phyloP scores from a whole-genome alignment of 2,888 invertebrate genomes.

The Venustoraphidia nigricollis region DNA sequence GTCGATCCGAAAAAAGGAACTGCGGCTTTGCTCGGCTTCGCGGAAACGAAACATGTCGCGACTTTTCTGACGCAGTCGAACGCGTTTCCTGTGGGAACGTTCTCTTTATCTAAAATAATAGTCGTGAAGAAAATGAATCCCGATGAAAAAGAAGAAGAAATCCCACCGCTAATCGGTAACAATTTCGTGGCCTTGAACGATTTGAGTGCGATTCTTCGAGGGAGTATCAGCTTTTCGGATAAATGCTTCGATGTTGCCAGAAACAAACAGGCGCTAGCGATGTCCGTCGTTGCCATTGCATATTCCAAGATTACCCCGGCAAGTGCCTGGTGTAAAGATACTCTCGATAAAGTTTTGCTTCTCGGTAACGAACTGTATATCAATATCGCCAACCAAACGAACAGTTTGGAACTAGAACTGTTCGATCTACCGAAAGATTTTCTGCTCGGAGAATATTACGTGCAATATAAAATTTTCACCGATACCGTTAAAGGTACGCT shows the following conservation, averaged over 20 bases:
- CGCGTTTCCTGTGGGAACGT: slow-evolving; percentile 33
- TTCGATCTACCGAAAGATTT: slow-evolving; percentile 41
- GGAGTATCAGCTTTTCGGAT: slow-evolving; percentile 40
- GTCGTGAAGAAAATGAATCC: slow-evolving; percentile 29
- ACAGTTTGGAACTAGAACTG: slow-evolving; percentile 31
- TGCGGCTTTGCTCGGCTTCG: slow-evolving; percentile 39
- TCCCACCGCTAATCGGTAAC: slow-evolving; percentile 30
- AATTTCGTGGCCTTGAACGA: slow-evolving; percentile 34
- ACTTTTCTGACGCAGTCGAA: slow-evolving; percentile 35
- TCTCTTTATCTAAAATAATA: slow-evolving; percentile 31
- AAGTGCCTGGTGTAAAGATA: slow-evolving; percentile 39
- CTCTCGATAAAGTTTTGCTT: slow-evolving; percentile 39
- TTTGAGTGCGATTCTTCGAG: slow-evolving; percentile 38
- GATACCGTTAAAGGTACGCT: slow-evolving; percentile 33
- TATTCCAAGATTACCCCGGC: slow-evolving; percentile 50
- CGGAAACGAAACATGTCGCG: slow-evolving; percentile 32
- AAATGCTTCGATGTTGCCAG: slow-evolving; percentile 39
- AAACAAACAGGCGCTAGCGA: slow-evolving; percentile 42
- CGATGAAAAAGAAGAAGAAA: slow-evolving; percentile 33
- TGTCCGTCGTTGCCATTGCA: slow-evolving; percentile 40
- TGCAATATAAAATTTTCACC: slow-evolving; percentile 40
- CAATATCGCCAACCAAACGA: slow-evolving; percentile 34
- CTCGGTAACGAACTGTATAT: slow-evolving; percentile 40
- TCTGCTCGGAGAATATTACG: slow-evolving; percentile 36
- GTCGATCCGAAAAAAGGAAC: slow-evolving; percentile 33